Evolutionary conservation across 2,797 vertebrate species (phyloP).

Genomic region (Protosalanx chinensis): DNA sequence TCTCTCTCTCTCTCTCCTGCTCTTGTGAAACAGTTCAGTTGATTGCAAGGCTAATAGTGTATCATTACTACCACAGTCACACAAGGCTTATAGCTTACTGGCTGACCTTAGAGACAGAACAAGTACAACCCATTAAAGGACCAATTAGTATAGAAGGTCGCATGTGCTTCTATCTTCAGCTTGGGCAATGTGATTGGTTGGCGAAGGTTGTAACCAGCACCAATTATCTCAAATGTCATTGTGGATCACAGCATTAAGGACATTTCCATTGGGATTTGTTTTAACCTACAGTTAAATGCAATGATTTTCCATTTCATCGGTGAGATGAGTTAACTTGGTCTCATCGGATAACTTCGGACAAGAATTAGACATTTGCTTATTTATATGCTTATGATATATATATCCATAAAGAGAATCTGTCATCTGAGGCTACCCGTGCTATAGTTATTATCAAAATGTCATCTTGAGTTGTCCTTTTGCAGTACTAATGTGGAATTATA

Average conservation of each 20-base stretch:
- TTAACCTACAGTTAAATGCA: too few relatives aligned
- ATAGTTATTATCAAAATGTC: too few relatives aligned
- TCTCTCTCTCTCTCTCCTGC: not conserved
- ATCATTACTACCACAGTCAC: slow-evolving; percentile 6
- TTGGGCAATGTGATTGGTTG: slow-evolving; percentile 33
- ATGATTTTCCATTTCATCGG: too few relatives aligned
- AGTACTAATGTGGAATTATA: too few relatives aligned
- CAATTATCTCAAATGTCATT: slow-evolving; percentile 44
- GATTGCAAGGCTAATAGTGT: slow-evolving; percentile 2
- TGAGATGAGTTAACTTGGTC: too few relatives aligned
- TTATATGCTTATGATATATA: too few relatives aligned
- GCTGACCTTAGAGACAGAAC: slow-evolving; percentile 21
- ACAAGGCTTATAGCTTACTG: slow-evolving; percentile 7
- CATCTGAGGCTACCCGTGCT: too few relatives aligned
- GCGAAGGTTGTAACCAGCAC: slow-evolving; percentile 32
- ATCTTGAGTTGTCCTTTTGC: too few relatives aligned
- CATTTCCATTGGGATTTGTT: not conserved
- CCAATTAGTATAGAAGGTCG: slow-evolving; percentile 35
- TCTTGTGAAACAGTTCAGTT: not conserved
- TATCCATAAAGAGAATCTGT: too few relatives aligned
- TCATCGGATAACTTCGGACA: too few relatives aligned
- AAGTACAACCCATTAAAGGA: slow-evolving; percentile 13
- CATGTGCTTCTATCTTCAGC: slow-evolving; percentile 41
- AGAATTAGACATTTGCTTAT: too few relatives aligned
- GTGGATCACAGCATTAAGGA: not conserved